These are phyloP conservation scores for Ptychadena robeensis DNA, from an alignment of 2,797 vertebrate genomes.

Conservation along the genomic window DNA sequence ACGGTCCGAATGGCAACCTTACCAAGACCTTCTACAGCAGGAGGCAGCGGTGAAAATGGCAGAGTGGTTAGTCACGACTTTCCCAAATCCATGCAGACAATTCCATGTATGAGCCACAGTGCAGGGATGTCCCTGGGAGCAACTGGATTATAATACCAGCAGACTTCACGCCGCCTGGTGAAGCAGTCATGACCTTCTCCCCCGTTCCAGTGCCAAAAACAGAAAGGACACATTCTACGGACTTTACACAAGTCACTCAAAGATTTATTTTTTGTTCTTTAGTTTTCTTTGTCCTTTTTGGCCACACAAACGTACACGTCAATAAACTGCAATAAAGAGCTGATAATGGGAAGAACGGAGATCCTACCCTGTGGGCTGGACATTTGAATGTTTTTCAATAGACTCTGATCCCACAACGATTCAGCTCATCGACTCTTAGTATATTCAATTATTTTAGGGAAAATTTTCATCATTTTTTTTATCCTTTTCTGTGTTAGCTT, in stretches of 20 bases:
- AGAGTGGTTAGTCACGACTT: conserved; percentile 97
- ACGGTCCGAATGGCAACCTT: conserved; percentile 96
- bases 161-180: conserved; percentile 67
- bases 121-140: conserved; percentile 96
- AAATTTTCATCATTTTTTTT: conserved; percentile 36
- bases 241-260: conserved; percentile 73
- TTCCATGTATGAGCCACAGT: conserved; percentile 98
- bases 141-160: conserved; percentile 90
- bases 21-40: conserved; percentile 88
- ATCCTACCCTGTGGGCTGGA: conserved; percentile 53
- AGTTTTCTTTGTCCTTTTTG: conserved; percentile 57
- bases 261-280: conserved; percentile 67
- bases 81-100: conserved; percentile 95
- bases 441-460: conserved; percentile 57
- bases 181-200: conserved; percentile 67
- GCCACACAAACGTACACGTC: conserved; percentile 67
- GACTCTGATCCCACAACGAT: conserved; percentile 54
- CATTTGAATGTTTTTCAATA: conserved; percentile 60
- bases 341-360: conserved; percentile 69
- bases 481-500: conserved; percentile 31
- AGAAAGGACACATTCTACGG: conserved; percentile 72
- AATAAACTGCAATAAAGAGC: conserved; percentile 75
- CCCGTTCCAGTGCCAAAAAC: conserved; percentile 80
- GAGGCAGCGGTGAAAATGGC: conserved; percentile 91
- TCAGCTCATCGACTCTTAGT: conserved; percentile 60